These are phyloP conservation scores for Chelonus insularis DNA, from an alignment of 1,140 invertebrate species.

Conservation along the genomic window DNA sequence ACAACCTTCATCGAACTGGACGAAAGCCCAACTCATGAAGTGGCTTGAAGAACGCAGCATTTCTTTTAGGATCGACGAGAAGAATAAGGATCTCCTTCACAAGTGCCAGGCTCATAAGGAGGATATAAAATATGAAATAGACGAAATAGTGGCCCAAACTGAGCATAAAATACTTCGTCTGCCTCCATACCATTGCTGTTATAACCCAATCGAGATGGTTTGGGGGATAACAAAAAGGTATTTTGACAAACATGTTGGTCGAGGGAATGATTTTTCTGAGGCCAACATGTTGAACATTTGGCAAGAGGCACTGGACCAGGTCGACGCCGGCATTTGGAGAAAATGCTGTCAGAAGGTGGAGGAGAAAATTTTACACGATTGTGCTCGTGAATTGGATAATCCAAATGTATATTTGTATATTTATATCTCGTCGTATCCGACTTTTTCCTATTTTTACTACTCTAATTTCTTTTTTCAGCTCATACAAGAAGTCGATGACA, in stretches of 20 bases:
- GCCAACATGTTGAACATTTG: neutral
- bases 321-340: neutral
- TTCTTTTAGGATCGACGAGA: too few species aligned
- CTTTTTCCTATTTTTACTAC: too few species aligned
- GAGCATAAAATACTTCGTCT: constrained; percentile 32
- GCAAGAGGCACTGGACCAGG: neutral
- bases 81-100: neutral
- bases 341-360: neutral
- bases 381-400: neutral
- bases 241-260: neutral
- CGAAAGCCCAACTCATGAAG: too few species aligned
- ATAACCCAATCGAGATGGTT: constrained; percentile 39
- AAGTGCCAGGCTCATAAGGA: neutral
- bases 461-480: too few species aligned
- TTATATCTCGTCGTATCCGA: too few species aligned
- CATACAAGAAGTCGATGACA: too few species aligned
- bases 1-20: too few species aligned
- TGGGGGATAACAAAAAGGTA: constrained; percentile 22
- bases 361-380: neutral
- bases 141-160: neutral
- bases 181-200: constrained; percentile 39
- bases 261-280: neutral
- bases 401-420: too few species aligned
- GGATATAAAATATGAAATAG: neutral
- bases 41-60: too few species aligned